phyloP scores from a whole-genome alignment of 2,888 invertebrate genomes.

The Lacanobia wlatinum region DNA sequence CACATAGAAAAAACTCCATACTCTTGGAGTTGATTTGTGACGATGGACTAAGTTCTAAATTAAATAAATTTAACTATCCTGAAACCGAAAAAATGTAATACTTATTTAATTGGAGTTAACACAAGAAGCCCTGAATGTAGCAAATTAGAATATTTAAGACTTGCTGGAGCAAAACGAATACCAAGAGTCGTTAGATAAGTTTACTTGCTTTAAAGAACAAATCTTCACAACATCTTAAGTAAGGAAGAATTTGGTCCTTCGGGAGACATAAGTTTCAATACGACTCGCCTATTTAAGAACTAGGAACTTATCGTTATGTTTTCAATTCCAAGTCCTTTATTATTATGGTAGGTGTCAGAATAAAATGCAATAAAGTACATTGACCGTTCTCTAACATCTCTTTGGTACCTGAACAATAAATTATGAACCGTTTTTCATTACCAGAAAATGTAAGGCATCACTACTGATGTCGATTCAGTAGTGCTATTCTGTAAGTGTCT shows the following conservation, averaged over 20 bases:
- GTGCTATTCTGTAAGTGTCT: too few species aligned
- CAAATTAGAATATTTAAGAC: background rate
- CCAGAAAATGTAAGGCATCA: too few species aligned
- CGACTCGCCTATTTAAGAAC: constrained; percentile 4
- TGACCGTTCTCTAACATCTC: too few species aligned
- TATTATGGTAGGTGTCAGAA: background rate
- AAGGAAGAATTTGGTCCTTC: constrained; percentile 26
- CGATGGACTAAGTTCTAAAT: background rate
- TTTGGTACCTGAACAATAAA: too few species aligned
- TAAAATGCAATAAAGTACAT: too few species aligned
- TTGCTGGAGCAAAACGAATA: constrained; percentile 3
- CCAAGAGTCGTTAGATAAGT: background rate
- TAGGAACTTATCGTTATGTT: constrained; percentile 3
- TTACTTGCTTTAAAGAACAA: background rate
- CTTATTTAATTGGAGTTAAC: constrained; percentile 16
- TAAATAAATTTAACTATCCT: constrained; percentile 14
- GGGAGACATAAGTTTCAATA: background rate
- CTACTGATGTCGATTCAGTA: too few species aligned
- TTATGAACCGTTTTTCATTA: too few species aligned
- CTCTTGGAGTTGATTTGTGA: constrained; percentile 21
- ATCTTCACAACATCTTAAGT: background rate
- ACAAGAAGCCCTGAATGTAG: constrained; percentile 13
- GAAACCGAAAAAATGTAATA: constrained; percentile 17
- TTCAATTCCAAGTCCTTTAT: background rate
- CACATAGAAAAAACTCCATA: background rate